Evolutionary conservation across 2,113 vertebrate genomes (phyloP).

Genomic region (Pholis gunnellus): DNA sequence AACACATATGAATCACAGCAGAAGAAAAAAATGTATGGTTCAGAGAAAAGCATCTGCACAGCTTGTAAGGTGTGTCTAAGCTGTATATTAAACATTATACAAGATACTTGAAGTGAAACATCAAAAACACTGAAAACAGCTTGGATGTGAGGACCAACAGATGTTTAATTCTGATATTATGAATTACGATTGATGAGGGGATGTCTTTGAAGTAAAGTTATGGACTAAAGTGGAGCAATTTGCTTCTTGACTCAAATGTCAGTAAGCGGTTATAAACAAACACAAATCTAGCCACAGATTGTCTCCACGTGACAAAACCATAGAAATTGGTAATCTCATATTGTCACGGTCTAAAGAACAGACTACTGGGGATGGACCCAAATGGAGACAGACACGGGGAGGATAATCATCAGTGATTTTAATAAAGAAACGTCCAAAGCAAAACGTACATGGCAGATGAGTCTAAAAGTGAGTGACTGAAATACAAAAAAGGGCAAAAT

Average conservation of each 20-base stretch:
- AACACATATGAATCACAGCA: neutral
- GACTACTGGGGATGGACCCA: neutral
- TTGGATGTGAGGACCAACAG: slow-evolving; percentile 55
- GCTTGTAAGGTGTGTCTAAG: slow-evolving; percentile 50
- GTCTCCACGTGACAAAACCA: neutral
- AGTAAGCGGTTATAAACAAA: slow-evolving; percentile 31
- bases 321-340: neutral
- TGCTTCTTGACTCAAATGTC: slow-evolving; percentile 24
- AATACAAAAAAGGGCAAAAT: no score
- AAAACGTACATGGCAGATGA: neutral
- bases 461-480: neutral
- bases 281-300: neutral
- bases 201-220: slow-evolving; percentile 30
- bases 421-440: neutral
- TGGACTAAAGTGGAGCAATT: slow-evolving; percentile 34
- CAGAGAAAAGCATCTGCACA: slow-evolving; percentile 22
- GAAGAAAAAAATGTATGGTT: neutral
- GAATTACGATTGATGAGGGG: slow-evolving; percentile 55
- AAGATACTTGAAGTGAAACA: slow-evolving; percentile 45
- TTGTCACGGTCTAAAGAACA: neutral
- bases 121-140: slow-evolving; percentile 52
- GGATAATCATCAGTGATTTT: neutral
- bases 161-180: slow-evolving; percentile 57
- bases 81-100: neutral
- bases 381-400: neutral